Base-by-base conservation (phyloP, 2,113 vertebrate genomes). In the Lipophrys pholis region DNA sequence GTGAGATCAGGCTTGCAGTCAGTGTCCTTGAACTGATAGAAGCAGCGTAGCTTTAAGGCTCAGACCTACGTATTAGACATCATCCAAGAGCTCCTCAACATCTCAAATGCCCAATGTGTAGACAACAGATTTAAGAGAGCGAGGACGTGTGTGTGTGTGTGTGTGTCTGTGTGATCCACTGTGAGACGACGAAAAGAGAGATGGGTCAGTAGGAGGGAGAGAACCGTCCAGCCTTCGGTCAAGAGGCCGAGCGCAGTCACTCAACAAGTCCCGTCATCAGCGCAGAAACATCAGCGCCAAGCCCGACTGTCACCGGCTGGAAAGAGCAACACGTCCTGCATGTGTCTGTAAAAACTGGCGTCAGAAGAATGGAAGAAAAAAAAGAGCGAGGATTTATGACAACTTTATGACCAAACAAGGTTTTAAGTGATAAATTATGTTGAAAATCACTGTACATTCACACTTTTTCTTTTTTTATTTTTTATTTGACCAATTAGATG, bases 21-120 rank as follows among this genome's bases (percentile, higher is more conserved):
- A 87, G 69, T 73, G 85, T 69, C 83, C 85, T 87, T 88, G 66
- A 89, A 80, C 70, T 67, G 81, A 83, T 85, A 79, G 87, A 90
- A 88, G 89, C 84, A 73, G 68, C 63, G 69, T 74, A 81, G 69
- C 74, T 78, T 71, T 87, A 66, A 81, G 80, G 64, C 74, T 86
- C 77, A 64, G 74, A 78, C 65, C 83, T 83, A 30, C 21, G 21
- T 30, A 79, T 86, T 78, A 82, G 66, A 86, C 81, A 69, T 81
- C 73, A 70, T 58, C 52, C 63, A 48, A 81, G 54, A 42, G 11
- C 61, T 60, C 52, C 60, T 76, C 81, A 82, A 89, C 69, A 80
- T 78, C 76, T 46, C 73, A 57, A 84, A 80, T 50, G 75, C 57
- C 69, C 80, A 75, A 85, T 85, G 83, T 81, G 85, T 61, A 77